Evolutionary conservation across 2,888 invertebrate genomes (phyloP), one percentile per base, ranked within the genome.

Genomic region (Galeruca laticollis): DNA sequence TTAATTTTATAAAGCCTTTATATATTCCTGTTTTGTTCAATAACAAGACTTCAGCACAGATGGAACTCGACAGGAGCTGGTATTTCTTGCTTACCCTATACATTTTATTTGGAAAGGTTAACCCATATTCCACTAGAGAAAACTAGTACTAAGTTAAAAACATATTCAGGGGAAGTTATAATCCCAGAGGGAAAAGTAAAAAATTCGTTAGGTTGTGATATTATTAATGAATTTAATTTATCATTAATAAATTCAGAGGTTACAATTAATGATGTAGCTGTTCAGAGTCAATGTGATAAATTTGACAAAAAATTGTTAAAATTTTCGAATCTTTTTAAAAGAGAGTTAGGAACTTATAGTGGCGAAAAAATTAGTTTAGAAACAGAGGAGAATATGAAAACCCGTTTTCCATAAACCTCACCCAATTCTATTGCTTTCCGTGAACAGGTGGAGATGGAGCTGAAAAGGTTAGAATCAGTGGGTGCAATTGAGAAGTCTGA

Each of bases 381-480:
- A 21, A 31, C 62, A 43, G 68, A 62, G 11, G 5, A 18, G 11
- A 56, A 49, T 5, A 18, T 35, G 33, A 35, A 71, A 66, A 52
- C 63, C 62, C n/a, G 56, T 57, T 54, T 69, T 49, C 43, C 43
- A 59, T 35, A 69, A 69, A 57, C 62, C 63, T 40, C 56, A 49
- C 26, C 37, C 51, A 26, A 51, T 69, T 33, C 69, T 51, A 3
- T 43, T 63, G 62, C 57, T 33, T 69, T 69, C 40, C 40, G 33
- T 18, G 69, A 62, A 40, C 21, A 56, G 33, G 62, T 69, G 18
- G 51, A 51, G 15, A 26, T 59, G 20, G 70, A 74, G 43, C 40
- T 72, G n/a, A 68, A 68, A 18, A 59, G 21, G 33, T 51, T 74
- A 43, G 69, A 69, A 52, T 40, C 31, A 33, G 43, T 56, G 21